Conservation (phyloP, 1,140 invertebrate species). For the Archegozetes longisetosus region DNA sequence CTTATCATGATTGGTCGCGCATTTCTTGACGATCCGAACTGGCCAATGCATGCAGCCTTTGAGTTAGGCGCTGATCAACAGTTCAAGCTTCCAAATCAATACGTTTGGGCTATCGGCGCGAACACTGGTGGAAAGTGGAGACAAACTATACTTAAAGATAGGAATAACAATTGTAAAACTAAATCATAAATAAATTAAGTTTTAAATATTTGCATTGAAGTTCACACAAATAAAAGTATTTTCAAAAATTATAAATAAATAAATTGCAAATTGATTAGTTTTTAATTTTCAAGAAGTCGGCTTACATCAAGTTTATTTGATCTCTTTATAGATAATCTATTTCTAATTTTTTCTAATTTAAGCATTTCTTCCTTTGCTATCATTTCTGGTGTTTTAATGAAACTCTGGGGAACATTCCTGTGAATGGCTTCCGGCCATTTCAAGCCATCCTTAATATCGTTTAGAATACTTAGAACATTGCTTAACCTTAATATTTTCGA, state of each 20-base stretch:
- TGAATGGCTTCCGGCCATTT: background rate
- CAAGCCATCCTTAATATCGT: background rate
- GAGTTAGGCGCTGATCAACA: background rate
- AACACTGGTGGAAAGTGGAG: too few relatives aligned
- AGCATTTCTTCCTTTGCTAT: background rate
- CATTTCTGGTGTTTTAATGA: background rate
- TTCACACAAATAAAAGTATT: too few relatives aligned
- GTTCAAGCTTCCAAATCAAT: background rate
- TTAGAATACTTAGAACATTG: background rate
- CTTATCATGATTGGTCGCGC: background rate
- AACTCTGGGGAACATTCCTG: background rate
- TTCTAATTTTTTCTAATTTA: background rate
- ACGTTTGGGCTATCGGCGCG: background rate
- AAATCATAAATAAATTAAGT: too few relatives aligned
- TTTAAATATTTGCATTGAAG: too few relatives aligned
- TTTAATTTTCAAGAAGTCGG: too few relatives aligned
- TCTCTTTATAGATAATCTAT: too few relatives aligned
- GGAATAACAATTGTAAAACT: too few relatives aligned
- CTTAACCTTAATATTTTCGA: background rate
- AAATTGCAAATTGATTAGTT: too few relatives aligned
- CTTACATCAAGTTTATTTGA: too few relatives aligned
- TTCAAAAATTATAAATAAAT: too few relatives aligned
- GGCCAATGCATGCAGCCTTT: slow-evolving; percentile 3
- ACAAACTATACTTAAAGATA: too few relatives aligned
- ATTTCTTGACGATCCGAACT: slow-evolving; percentile 2